Conservation (phyloP, 2,113 vertebrate species). For the Corvus cornix region DNA sequence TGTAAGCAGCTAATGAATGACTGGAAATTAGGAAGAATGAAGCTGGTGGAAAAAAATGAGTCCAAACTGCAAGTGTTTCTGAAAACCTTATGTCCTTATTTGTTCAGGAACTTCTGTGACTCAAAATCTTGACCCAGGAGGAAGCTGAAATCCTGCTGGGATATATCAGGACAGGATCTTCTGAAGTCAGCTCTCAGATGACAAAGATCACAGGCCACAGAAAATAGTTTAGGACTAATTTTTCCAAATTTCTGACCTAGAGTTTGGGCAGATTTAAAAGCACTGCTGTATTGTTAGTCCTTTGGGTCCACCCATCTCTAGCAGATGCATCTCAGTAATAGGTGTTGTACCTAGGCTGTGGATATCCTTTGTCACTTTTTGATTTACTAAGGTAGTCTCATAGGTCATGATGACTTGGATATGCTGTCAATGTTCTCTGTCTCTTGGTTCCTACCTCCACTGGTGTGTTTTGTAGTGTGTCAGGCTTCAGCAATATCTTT, state of each 20-base stretch:
- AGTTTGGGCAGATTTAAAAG: neutral
- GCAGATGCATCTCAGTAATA: neutral
- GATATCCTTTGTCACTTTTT: neutral
- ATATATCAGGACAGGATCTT: neutral
- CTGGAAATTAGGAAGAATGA: slow-evolving; percentile 48
- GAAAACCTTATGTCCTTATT: slow-evolving; percentile 35
- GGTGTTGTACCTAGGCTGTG: neutral
- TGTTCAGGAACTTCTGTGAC: slow-evolving; percentile 25
- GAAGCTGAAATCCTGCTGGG: neutral
- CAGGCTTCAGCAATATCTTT: neutral
- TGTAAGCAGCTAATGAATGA: slow-evolving; percentile 39
- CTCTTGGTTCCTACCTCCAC: neutral
- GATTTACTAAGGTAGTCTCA: neutral
- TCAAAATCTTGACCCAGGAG: slow-evolving; percentile 2
- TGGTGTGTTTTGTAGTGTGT: neutral
- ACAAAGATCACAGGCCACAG: neutral
- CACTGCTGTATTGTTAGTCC: neutral
- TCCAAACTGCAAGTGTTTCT: slow-evolving; percentile 9
- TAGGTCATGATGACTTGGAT: neutral
- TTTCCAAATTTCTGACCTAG: neutral
- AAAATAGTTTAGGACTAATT: slow-evolving; percentile 2
- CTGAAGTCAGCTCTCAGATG: neutral
- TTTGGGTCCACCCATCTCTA: neutral
- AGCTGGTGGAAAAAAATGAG: slow-evolving; percentile 10
- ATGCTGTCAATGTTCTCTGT: neutral